phyloP scores from a whole-genome alignment of 2,888 invertebrate genomes.

The Caenorhabditis wallacei region DNA sequence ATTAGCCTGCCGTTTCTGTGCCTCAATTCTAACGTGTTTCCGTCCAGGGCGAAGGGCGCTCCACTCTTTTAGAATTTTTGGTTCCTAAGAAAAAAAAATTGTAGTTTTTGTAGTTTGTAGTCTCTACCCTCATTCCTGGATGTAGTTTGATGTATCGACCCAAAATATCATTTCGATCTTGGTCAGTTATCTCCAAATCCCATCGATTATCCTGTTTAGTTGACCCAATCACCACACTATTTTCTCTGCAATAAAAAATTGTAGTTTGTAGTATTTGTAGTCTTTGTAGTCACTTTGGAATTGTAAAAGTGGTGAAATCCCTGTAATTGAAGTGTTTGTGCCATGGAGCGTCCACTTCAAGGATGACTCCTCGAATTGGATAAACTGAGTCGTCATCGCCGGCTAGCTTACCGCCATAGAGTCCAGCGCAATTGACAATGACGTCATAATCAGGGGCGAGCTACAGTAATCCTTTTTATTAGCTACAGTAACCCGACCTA shows the following conservation, averaged over 20 bases:
- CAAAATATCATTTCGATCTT: conserved; percentile 76
- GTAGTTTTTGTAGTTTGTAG: too few species aligned
- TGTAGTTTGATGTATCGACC: conserved; percentile 72
- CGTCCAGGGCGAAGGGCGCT: conserved; percentile 75
- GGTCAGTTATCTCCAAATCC: conserved; percentile 75
- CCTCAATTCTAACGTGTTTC: conserved; percentile 68
- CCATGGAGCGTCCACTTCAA: conserved; percentile 89
- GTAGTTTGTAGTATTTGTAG: background rate
- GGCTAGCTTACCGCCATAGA: conserved; percentile 83
- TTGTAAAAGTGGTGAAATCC: conserved; percentile 75
- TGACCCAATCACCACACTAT: conserved; percentile 75
- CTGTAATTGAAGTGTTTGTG: conserved; percentile 90
- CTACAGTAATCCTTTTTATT: background rate
- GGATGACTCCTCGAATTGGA: conserved; percentile 77
- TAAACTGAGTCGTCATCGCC: conserved; percentile 83
- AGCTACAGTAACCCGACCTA: conserved; percentile 35
- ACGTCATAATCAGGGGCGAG: conserved; percentile 83
- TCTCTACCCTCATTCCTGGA: conserved; percentile 73
- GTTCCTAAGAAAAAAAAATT: conserved; percentile 60
- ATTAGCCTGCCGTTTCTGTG: conserved; percentile 16
- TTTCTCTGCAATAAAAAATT: conserved; percentile 56
- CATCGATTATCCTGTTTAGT: conserved; percentile 72
- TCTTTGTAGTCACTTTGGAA: conserved; percentile 75
- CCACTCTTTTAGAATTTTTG: conserved; percentile 76
- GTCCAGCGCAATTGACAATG: conserved; percentile 85